Evolutionary conservation across 92 coral and sea anemone species (phyloP).

Genomic region (Heliopora coerulea): DNA sequence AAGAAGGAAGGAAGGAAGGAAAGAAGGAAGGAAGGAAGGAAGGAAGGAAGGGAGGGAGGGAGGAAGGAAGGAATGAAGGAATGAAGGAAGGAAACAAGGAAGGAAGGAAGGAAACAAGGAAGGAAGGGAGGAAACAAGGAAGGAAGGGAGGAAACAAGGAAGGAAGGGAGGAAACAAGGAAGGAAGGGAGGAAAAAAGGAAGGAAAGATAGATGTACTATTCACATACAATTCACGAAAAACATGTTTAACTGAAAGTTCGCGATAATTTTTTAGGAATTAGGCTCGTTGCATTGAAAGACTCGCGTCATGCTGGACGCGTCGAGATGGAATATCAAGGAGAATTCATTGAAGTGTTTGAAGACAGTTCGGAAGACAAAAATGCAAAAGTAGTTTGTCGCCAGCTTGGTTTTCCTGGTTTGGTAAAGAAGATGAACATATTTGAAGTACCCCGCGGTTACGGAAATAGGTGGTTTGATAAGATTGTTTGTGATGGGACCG

Average conservation of each 20-base stretch:
- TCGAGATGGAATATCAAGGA: conserved; percentile 1
- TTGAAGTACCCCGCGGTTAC: neutral
- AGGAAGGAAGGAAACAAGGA: no score
- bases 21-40: no score
- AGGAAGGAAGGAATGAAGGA: no score
- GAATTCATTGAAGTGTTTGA: neutral
- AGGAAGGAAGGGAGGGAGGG: no score
- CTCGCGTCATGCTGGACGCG: neutral
- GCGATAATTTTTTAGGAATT: neutral
- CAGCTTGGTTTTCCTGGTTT: conserved; percentile 23
- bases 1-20: no score
- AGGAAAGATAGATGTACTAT: neutral
- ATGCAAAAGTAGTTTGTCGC: neutral
- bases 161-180: no score
- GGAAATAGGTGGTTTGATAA: neutral
- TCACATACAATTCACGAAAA: neutral
- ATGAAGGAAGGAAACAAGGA: no score
- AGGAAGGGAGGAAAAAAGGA: no score
- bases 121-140: no score
- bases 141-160: no score
- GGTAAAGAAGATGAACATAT: neutral
- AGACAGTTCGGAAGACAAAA: neutral
- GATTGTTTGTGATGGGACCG: neutral
- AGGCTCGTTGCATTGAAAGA: neutral
- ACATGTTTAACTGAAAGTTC: neutral